These are phyloP conservation scores for Cactoblastis cactorum DNA, from an alignment of 2,888 invertebrate species.

Conservation along the genomic window DNA sequence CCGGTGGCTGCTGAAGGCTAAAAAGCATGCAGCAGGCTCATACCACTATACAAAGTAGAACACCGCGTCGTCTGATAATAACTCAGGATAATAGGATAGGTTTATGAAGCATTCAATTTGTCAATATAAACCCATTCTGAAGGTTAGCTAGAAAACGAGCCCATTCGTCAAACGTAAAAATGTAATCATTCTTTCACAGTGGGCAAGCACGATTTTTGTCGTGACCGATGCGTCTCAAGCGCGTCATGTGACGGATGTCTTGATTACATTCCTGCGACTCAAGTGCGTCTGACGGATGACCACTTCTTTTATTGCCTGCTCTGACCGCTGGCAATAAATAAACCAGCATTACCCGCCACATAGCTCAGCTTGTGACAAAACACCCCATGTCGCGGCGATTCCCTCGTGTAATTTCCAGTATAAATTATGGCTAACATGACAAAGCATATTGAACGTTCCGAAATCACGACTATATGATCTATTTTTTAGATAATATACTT, in stretches of 20 bases:
- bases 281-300: slow-evolving; percentile 56
- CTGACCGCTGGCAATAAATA: slow-evolving; percentile 44
- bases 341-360: slow-evolving; percentile 35
- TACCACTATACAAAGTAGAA: too few species aligned
- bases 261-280: slow-evolving; percentile 64
- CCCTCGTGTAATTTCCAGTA: slow-evolving; percentile 13
- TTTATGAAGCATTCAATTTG: slow-evolving; percentile 15
- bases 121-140: slow-evolving; percentile 22
- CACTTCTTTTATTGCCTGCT: slow-evolving; percentile 54
- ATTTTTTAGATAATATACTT: not conserved
- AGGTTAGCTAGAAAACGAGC: slow-evolving; percentile 28
- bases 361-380: slow-evolving; percentile 28
- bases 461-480: not conserved
- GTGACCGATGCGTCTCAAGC: slow-evolving; percentile 41
- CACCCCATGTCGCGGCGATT: slow-evolving; percentile 21
- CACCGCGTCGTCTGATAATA: too few species aligned
- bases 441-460: slow-evolving; percentile 7
- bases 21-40: too few species aligned
- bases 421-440: slow-evolving; percentile 4
- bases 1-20: too few species aligned
- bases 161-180: slow-evolving; percentile 47
- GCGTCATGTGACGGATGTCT: slow-evolving; percentile 54
- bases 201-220: slow-evolving; percentile 32
- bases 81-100: not conserved
- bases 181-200: slow-evolving; percentile 45